Percentiles rank a stretch among this genome's conserved stretches.
phyloP scores from a whole-genome alignment of 2,797 vertebrate species.

The Heteromormyrus szaboi region DNA sequence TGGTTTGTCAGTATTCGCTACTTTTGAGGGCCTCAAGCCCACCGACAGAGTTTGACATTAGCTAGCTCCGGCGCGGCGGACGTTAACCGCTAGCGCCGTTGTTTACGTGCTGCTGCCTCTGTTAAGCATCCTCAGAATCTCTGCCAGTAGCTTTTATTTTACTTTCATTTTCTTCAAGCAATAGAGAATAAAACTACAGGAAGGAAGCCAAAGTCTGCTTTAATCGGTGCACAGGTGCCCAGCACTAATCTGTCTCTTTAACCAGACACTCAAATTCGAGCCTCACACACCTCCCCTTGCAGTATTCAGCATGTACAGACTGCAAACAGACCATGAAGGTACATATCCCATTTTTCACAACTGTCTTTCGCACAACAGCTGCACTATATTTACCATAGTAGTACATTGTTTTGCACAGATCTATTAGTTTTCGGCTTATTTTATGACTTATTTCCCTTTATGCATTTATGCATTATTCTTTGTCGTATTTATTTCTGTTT shows the following conservation, averaged over 20 bases:
- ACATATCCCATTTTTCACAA: background rate
- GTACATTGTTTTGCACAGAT: background rate
- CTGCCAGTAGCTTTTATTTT: background rate
- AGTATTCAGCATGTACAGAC: background rate
- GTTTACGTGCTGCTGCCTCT: background rate
- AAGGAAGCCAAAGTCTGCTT: background rate
- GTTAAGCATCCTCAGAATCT: background rate
- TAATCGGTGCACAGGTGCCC: background rate
- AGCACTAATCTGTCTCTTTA: background rate
- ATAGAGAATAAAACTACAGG: background rate
- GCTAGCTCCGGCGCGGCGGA: background rate
- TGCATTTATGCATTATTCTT: background rate
- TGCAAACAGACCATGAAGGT: background rate
- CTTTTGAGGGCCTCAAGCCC: background rate
- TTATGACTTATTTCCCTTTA: background rate
- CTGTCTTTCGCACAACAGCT: background rate
- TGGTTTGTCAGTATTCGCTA: background rate
- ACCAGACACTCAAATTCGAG: background rate
- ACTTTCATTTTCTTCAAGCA: background rate
- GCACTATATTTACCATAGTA: background rate
- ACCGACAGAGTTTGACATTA: background rate
- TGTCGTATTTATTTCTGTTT: background rate
- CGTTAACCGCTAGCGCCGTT: too few relatives aligned
- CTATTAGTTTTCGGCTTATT: background rate
- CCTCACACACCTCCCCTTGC: background rate